A percentile compares a stretch with the other conserved stretches of the same genome.
These are phyloP conservation scores for Lutraria lutraria DNA, from an alignment of 2,888 invertebrate genomes.

Conservation along the genomic window DNA sequence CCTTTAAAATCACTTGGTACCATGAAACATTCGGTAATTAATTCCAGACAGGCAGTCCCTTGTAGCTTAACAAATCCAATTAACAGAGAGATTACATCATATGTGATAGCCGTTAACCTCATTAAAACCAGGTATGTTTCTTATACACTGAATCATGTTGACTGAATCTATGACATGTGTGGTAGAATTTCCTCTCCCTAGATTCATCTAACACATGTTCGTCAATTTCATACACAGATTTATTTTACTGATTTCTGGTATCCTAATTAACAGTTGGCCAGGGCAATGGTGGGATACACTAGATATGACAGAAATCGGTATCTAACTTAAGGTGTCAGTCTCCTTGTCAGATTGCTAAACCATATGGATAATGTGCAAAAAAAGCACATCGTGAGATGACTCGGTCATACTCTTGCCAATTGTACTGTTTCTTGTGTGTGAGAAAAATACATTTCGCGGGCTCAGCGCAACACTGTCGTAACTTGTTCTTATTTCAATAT, in stretches of 20 bases:
- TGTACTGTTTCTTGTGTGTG: background rate
- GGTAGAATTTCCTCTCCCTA: background rate
- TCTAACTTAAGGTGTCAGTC: conserved; percentile 40
- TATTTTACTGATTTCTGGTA: conserved; percentile 25
- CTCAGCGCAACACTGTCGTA: too few species aligned
- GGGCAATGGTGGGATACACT: conserved; percentile 4
- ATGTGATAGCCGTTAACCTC: conserved; percentile 16
- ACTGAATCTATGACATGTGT: conserved; percentile 25
- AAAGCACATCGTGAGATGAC: background rate
- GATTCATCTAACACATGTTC: conserved; percentile 10
- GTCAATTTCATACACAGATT: conserved; percentile 14
- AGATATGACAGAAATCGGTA: conserved; percentile 40
- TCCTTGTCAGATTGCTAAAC: background rate
- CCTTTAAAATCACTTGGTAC: too few species aligned
- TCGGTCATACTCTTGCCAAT: conserved; percentile 7
- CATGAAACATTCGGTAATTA: background rate
- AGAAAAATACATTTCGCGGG: conserved; percentile 19
- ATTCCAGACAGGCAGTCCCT: conserved; percentile 6
- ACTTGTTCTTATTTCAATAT: too few species aligned
- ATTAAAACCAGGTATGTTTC: conserved; percentile 16
- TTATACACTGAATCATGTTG: background rate
- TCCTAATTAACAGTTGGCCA: conserved; percentile 37
- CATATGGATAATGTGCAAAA: conserved; percentile 27
- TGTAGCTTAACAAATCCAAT: conserved; percentile 3
- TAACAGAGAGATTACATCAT: conserved; percentile 14